Evolutionary conservation across 2,113 vertebrate genomes (phyloP).

Genomic region (Alexandromys fortis): DNA sequence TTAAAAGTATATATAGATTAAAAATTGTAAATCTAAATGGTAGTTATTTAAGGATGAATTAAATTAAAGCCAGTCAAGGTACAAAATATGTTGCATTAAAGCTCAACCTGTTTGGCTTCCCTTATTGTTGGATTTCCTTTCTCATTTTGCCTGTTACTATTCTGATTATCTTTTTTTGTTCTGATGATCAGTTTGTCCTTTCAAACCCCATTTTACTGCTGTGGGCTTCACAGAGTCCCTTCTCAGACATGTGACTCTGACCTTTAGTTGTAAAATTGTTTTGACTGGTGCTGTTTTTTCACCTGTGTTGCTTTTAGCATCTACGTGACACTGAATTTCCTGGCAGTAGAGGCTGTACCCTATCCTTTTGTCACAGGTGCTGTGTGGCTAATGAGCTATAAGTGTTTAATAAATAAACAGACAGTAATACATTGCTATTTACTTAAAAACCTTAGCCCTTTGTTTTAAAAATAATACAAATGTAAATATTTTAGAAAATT

Average conservation of each 20-base stretch:
- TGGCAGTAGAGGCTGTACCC: background rate
- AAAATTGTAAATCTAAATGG: slow-evolving; percentile 5
- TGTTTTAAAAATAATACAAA: slow-evolving; percentile 43
- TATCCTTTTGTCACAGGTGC: background rate
- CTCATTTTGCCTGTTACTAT: background rate
- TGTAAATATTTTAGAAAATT: slow-evolving; percentile 35
- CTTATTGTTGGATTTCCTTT: background rate
- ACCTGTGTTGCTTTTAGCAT: slow-evolving; percentile 53
- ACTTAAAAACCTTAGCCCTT: slow-evolving; percentile 22
- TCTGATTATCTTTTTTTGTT: background rate
- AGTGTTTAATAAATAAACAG: slow-evolving; percentile 56
- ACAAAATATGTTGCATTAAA: background rate
- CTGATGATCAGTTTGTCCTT: background rate
- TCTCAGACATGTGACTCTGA: slow-evolving; percentile 7
- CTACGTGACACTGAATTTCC: slow-evolving; percentile 46
- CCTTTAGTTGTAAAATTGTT: background rate
- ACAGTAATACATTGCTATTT: background rate
- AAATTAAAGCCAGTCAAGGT: background rate
- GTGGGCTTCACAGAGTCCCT: background rate
- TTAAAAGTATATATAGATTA: background rate
- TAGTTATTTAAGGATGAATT: background rate
- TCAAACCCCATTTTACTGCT: background rate
- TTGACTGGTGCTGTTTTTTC: slow-evolving; percentile 40
- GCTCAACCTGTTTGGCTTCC: background rate
- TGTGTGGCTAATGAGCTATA: background rate